These are phyloP conservation scores for Lordiphosa fenestrarum DNA, from an alignment of 2,888 invertebrate genomes.

Conservation along the genomic window DNA sequence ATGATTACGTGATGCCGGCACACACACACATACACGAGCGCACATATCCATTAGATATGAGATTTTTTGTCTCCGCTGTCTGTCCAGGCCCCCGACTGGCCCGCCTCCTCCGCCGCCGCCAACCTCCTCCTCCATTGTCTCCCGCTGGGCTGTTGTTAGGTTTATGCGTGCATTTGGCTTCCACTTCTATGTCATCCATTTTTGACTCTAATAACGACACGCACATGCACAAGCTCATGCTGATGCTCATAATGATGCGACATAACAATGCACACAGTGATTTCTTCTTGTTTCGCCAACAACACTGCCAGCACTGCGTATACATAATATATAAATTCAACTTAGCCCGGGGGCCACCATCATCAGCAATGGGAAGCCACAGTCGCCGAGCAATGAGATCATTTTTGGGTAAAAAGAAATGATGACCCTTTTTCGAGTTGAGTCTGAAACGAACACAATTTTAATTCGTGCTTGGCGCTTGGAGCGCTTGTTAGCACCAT, in stretches of 20 bases:
- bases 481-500: no score
- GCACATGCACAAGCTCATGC: constrained; percentile 16
- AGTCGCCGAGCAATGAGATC: no score
- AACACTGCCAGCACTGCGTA: constrained; percentile 26
- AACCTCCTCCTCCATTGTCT: constrained; percentile 4
- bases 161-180: constrained; percentile 64
- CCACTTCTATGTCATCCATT: constrained; percentile 57
- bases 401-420: constrained; percentile 19
- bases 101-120: no score
- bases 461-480: no score
- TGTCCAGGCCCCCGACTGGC: constrained; percentile 24
- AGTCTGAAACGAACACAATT: neutral
- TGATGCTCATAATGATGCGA: constrained; percentile 19
- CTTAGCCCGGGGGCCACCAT: constrained; percentile 23
- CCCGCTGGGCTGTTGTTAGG: constrained; percentile 6
- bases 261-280: constrained; percentile 43
- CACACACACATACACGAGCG: constrained; percentile 40
- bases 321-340: constrained; percentile 43
- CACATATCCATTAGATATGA: constrained; percentile 61
- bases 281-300: constrained; percentile 20
- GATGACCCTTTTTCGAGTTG: constrained; percentile 14
- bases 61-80: constrained; percentile 56
- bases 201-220: constrained; percentile 47
- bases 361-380: constrained; percentile 11
- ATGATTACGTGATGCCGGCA: constrained; percentile 71